A percentile compares a stretch with the other conserved stretches of the same genome.
These are phyloP conservation scores for Neoitamus cyanurus DNA, from an alignment of 2,888 invertebrate genomes.

Conservation along the genomic window DNA sequence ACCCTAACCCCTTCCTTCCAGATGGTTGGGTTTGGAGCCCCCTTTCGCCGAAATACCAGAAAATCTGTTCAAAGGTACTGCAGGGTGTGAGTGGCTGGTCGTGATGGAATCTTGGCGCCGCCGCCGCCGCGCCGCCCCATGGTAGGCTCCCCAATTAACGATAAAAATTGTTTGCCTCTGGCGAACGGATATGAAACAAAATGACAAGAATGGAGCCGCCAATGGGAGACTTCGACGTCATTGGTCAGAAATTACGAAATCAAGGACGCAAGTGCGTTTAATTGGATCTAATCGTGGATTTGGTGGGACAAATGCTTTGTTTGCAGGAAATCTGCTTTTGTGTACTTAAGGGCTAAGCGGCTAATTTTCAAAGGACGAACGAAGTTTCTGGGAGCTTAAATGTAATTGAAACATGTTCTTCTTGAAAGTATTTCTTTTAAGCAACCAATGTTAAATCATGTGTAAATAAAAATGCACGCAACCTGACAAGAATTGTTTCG, in stretches of 20 bases:
- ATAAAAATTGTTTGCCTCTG: background rate
- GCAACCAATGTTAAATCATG: too few species aligned
- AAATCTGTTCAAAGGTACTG: background rate
- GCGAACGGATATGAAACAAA: background rate
- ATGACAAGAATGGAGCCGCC: background rate
- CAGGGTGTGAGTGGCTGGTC: background rate
- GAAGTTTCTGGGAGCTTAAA: background rate
- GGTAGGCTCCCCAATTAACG: background rate
- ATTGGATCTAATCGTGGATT: background rate
- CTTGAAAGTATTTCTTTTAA: background rate
- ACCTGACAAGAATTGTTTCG: too few species aligned
- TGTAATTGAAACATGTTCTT: background rate
- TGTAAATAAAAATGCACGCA: too few species aligned
- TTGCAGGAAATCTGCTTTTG: background rate
- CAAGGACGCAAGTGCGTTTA: background rate
- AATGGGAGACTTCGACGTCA: background rate
- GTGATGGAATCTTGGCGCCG: slow-evolving; percentile 9
- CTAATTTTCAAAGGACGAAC: background rate
- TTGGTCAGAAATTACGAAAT: background rate
- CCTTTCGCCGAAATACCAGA: background rate
- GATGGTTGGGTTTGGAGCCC: background rate
- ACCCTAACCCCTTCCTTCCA: background rate
- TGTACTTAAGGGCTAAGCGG: background rate
- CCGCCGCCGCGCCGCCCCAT: too few species aligned
- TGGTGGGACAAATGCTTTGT: background rate